A percentile compares a stretch with the other conserved stretches of the same genome.
phyloP scores from a whole-genome alignment of 2,888 invertebrate species.

The Sphecodes monilicornis region DNA sequence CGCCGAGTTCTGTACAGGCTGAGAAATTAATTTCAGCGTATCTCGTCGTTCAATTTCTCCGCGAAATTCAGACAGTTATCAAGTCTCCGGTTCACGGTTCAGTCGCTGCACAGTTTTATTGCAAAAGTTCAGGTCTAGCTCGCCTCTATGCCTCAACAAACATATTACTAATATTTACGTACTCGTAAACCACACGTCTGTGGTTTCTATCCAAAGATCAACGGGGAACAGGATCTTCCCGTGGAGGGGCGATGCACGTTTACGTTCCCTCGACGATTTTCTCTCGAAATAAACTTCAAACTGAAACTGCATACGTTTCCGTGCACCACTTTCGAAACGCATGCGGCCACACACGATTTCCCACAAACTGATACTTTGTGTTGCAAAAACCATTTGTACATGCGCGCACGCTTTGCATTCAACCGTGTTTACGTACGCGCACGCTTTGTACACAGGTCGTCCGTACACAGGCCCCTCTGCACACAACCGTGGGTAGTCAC shows the following conservation, averaged over 20 bases:
- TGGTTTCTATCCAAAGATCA: slow-evolving; percentile 1
- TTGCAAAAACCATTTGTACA: slow-evolving; percentile 28
- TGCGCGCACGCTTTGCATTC: slow-evolving; percentile 12
- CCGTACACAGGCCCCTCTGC: neutral
- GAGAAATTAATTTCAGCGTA: slow-evolving; percentile 1
- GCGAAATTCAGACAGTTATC: neutral
- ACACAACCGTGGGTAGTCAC: neutral
- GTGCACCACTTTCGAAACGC: neutral
- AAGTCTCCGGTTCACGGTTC: slow-evolving; percentile 3
- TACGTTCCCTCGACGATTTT: slow-evolving; percentile 18
- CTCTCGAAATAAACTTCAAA: slow-evolving; percentile 1
- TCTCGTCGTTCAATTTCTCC: neutral
- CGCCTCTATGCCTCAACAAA: neutral
- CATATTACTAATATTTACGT: slow-evolving; percentile 5
- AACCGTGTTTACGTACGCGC: slow-evolving; percentile 15
- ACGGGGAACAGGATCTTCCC: slow-evolving; percentile 17
- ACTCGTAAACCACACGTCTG: neutral
- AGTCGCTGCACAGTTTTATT: neutral
- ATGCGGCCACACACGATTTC: neutral
- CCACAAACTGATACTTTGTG: neutral
- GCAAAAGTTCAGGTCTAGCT: neutral
- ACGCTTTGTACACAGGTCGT: slow-evolving; percentile 22
- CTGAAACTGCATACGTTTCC: neutral
- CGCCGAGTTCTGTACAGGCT: neutral
- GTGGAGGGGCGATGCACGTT: neutral